These are phyloP conservation scores for Synchiropus splendidus DNA, from an alignment of 2,113 vertebrate genomes.

Conservation along the genomic window DNA sequence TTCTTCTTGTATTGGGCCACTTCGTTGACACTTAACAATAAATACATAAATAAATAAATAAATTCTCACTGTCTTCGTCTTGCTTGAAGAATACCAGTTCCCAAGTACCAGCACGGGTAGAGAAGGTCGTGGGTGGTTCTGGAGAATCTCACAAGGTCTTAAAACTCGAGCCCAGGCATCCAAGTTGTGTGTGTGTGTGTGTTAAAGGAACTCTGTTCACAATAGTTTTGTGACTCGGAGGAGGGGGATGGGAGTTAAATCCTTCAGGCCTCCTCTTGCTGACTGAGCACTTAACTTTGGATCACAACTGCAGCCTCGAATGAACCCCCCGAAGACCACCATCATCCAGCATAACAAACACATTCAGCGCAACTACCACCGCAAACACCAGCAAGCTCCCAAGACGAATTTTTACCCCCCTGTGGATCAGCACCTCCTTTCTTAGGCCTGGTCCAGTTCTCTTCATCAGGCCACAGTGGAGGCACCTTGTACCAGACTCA, in stretches of 20 bases:
- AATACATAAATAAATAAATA: too few relatives aligned
- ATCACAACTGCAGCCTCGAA: constrained; percentile 37
- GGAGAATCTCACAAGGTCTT: constrained; percentile 54
- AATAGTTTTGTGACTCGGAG: constrained; percentile 21
- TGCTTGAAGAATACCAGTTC: too few relatives aligned
- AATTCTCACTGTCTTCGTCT: too few relatives aligned
- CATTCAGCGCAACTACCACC: not conserved
- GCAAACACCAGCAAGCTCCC: constrained; percentile 7
- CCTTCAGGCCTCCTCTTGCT: constrained; percentile 50
- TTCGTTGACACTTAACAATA: too few relatives aligned
- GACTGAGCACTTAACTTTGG: constrained; percentile 51
- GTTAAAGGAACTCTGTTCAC: constrained; percentile 23
- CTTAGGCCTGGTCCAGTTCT: constrained; percentile 3
- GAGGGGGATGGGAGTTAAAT: constrained; percentile 35
- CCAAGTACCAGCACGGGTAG: constrained; percentile 23
- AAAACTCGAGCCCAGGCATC: constrained; percentile 47
- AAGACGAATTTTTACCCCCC: constrained; percentile 10
- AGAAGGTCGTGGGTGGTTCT: constrained; percentile 40
- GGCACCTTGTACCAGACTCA: too few relatives aligned
- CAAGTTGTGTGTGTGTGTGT: constrained; percentile 17
- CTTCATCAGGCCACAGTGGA: constrained; percentile 8
- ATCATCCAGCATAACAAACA: constrained; percentile 18
- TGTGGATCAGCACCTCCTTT: constrained; percentile 36
- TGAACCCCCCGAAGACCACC: constrained; percentile 32
- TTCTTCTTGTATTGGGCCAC: too few relatives aligned